Evolutionary conservation across 2,888 invertebrate genomes (phyloP).

Genomic region (Drosophila paucipuncta): DNA sequence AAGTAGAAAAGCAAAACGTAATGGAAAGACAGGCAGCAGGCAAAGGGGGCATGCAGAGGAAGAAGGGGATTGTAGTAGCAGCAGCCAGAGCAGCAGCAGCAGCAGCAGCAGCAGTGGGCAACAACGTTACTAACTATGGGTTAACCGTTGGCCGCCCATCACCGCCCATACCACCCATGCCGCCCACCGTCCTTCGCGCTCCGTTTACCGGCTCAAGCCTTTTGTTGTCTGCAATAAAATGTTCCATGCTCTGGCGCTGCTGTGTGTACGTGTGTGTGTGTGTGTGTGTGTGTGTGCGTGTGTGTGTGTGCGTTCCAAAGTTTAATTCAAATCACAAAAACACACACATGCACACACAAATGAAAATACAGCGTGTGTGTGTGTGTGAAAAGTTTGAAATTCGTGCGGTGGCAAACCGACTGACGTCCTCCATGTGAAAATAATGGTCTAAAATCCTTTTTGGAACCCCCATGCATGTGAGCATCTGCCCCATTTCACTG

Average conservation of each 20-base stretch:
- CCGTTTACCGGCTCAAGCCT: slow-evolving; percentile 68
- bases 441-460: slow-evolving; percentile 81
- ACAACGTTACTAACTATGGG: slow-evolving; percentile 51
- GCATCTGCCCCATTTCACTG: slow-evolving; percentile 11
- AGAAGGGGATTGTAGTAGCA: background rate
- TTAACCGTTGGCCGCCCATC: slow-evolving; percentile 38
- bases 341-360: slow-evolving; percentile 52
- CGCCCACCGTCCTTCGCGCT: slow-evolving; percentile 13
- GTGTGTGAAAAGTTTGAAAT: slow-evolving; percentile 77
- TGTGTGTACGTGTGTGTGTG: slow-evolving; percentile 30
- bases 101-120: slow-evolving; percentile 31
- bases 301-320: slow-evolving; percentile 63
- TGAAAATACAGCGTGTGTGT: slow-evolving; percentile 45
- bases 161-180: background rate
- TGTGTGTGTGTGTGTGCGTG: slow-evolving; percentile 25
- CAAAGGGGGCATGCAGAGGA: slow-evolving; percentile 12
- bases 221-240: slow-evolving; percentile 79
- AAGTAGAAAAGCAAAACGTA: slow-evolving; percentile 66
- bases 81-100: background rate
- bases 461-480: slow-evolving; percentile 49
- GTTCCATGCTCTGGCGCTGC: slow-evolving; percentile 62
- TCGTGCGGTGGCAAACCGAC: slow-evolving; percentile 78
- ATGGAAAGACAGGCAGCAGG: slow-evolving; percentile 46
- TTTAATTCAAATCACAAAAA: slow-evolving; percentile 82
- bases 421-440: slow-evolving; percentile 75